Evolutionary conservation across 2,113 vertebrate genomes (phyloP), one percentile per base, ranked within the genome.

Genomic region (Chamaetylas fuelleborni): DNA sequence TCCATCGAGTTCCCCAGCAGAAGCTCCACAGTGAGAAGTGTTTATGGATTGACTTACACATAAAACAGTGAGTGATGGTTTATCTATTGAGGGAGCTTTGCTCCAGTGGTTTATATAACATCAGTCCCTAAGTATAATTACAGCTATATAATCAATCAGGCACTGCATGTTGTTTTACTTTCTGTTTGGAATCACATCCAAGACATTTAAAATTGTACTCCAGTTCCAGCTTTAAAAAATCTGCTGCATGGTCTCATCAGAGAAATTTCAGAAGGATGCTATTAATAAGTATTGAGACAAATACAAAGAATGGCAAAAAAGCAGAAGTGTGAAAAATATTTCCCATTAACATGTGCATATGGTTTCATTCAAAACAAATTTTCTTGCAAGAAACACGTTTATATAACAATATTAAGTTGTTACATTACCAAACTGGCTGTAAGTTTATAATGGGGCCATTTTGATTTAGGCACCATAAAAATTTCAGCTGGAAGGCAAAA

Each of bases 251-350:
- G 48, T 79, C 66, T 79, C 62, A 54, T 20, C 65, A 89, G 43
- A 64, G 54, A 87, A 50, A 54, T 90, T 92, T 87, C 81, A 85
- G 61, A 78, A 69, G 42, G 45, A 51, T 92, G 71, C 62, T 91
- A 86, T 76, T 92, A 91, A 82, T 76, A 94, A 96, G 16, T n/a
- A 91, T 15, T 42, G 66, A 91, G 94, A 95, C 36, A 80, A 96
- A 91, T 88, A 86, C 45, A 86, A 90, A 93, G 91, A 86, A 95
- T 38, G 54, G 70, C 53, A 91, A 48, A 84, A 96, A 92, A 88
- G 34, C 40, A 86, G n/a, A 83, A 93, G 53, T 36, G 91, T 79
- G 84, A 89, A 88, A 95, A 91, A 57, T 95, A 92, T 82, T 81
- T 89, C 54, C 89, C 57, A 95, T 91, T 95, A 91, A 67, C 50